These are phyloP conservation scores for Candoia aspera DNA, from an alignment of 2,113 vertebrate genomes.

Conservation along the genomic window DNA sequence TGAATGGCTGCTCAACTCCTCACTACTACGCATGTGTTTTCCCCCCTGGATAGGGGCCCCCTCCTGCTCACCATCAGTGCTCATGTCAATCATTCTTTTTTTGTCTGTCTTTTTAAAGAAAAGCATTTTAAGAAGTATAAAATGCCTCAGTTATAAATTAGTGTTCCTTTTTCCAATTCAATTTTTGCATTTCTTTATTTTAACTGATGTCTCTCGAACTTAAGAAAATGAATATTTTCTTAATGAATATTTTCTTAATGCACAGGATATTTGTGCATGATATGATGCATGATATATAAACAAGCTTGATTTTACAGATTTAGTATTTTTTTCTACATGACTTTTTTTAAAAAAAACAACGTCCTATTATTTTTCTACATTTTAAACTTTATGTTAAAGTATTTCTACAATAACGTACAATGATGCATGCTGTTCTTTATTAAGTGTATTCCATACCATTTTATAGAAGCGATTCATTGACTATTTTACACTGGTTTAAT, in stretches of 20 bases:
- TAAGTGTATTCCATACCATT: background rate
- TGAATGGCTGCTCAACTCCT: no score
- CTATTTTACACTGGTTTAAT: background rate
- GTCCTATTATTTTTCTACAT: background rate
- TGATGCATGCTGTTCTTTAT: background rate
- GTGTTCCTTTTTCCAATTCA: background rate
- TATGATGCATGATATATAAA: background rate
- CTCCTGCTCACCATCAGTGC: no score
- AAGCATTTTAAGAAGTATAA: background rate
- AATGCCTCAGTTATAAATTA: background rate
- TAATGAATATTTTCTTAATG: no score
- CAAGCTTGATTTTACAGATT: background rate
- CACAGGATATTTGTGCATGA: background rate
- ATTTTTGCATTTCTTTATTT: background rate
- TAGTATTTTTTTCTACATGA: background rate
- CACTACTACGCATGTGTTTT: no score
- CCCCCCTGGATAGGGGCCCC: no score
- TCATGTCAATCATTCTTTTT: no score
- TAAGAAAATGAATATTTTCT: background rate
- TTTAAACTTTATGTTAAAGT: background rate
- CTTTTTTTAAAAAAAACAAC: background rate
- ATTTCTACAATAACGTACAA: background rate
- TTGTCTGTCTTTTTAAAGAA: background rate
- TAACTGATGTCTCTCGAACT: background rate
- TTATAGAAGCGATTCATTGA: background rate